Base-by-base conservation (phyloP, 2,113 vertebrate genomes). In the Tichodroma muraria region DNA sequence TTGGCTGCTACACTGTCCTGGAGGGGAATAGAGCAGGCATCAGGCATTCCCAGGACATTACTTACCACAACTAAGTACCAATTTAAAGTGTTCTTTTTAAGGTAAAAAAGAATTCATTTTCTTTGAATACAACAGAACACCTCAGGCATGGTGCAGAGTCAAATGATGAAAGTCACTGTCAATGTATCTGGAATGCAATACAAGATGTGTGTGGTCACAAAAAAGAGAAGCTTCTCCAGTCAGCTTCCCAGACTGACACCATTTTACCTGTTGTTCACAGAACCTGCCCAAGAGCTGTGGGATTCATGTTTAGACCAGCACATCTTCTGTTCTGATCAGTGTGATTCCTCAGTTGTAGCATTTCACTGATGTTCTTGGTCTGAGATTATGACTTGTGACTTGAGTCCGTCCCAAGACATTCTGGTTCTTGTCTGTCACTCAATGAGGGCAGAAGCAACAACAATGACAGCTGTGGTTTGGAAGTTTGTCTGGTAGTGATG, bases 191-290 rank as follows among this genome's bases (percentile, higher is more conserved):
- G 28, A 35, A 80, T 8, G 16, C 63, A 25, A 82, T 22, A 80
- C 3, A 1, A 83, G 70, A 72, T 24, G 28, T 30, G 31, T 7
- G 15, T 11, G 21, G 28, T 52, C 63, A 82, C 63, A 88, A 70
- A 52, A 88, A 59, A 82, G 13, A 27, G 23, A 92, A 45, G 47
- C 18, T 78, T 64, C 79, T 87, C 16, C 4, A 85, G 66, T 24
- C 2, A 3, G 8, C 45, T 82, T 93, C 79, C 57, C 81, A 90
- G 68, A 63, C 10, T 83, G 60, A 37, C 71, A 91, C 60, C 52
- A 40, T 95, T 91, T 91, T 92, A 94, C 91, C 94, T 93, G 82
- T 66, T 91, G 31, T 71, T 85, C 31, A 73, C 8, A 80, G 72
- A 95, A 86, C 88, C 76, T 81, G 90, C 47, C 57, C 88, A 73